Evolutionary conservation across 1,140 invertebrate species (phyloP).

Genomic region (Pogonomyrmex californicus): DNA sequence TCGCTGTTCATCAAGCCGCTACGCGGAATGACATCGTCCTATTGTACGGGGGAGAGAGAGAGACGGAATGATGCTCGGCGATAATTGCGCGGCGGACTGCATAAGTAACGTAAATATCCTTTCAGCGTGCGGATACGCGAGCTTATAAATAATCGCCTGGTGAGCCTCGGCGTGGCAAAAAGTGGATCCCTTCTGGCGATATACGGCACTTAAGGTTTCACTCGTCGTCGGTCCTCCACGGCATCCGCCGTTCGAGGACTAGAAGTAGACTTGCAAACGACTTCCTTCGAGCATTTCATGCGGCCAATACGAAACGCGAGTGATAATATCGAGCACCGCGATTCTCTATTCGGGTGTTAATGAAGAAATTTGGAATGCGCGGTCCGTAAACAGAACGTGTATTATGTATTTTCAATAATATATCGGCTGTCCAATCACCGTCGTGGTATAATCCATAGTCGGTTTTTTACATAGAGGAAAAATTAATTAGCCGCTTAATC

Average conservation of each 20-base stretch:
- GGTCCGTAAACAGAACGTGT: neutral
- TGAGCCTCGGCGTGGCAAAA: slow-evolving; percentile 56
- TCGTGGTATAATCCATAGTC: neutral
- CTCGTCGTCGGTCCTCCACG: slow-evolving; percentile 65
- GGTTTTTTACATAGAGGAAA: neutral
- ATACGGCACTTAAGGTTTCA: slow-evolving; percentile 65
- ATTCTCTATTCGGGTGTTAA: neutral
- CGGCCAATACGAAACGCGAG: slow-evolving; percentile 1
- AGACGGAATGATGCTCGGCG: slow-evolving; percentile 43
- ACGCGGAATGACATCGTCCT: slow-evolving; percentile 16
- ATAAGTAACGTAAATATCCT: slow-evolving; percentile 49
- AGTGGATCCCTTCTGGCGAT: slow-evolving; percentile 67
- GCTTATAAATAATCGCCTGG: slow-evolving; percentile 57
- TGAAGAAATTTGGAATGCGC: slow-evolving; percentile 27
- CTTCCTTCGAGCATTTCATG: slow-evolving; percentile 59
- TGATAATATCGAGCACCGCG: slow-evolving; percentile 12
- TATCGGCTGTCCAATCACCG: neutral
- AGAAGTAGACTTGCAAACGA: slow-evolving; percentile 60
- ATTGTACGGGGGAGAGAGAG: slow-evolving; percentile 31
- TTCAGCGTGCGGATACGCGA: slow-evolving; percentile 45
- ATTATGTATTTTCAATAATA: neutral
- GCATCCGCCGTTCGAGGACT: slow-evolving; percentile 48
- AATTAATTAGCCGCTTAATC: slow-evolving; percentile 12
- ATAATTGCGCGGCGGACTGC: slow-evolving; percentile 62
- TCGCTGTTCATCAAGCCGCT: slow-evolving; percentile 28